Conservation (phyloP, 2,888 invertebrate genomes). For the Scaptomyza reducta region DNA sequence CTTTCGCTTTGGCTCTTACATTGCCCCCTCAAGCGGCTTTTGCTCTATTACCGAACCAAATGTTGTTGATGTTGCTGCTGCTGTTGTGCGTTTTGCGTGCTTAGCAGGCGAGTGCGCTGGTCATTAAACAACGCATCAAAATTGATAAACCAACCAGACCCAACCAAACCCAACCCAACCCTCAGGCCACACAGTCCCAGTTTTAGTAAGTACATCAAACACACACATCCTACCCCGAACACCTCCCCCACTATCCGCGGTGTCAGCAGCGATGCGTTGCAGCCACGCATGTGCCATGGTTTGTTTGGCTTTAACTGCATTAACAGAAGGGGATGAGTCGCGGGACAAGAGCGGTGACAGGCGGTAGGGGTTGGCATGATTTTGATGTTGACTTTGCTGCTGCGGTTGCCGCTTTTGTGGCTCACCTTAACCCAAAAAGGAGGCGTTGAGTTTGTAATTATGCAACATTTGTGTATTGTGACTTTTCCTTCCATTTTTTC, state of each 20-base stretch:
- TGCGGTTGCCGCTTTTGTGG: conserved; percentile 24
- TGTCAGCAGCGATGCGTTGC: conserved; percentile 43
- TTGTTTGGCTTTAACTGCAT: conserved; percentile 47
- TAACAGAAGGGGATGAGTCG: conserved; percentile 43
- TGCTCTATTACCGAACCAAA: conserved; percentile 57
- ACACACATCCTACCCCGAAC: neutral
- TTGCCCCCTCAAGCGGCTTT: conserved; percentile 2
- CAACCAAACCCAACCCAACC: conserved; percentile 12
- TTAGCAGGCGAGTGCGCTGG: conserved; percentile 55
- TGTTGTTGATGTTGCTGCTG: conserved; percentile 43
- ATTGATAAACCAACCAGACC: conserved; percentile 59
- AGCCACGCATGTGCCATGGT: conserved; percentile 51
- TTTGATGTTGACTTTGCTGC: conserved; percentile 16
- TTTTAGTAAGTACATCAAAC: conserved; percentile 1
- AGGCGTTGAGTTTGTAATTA: conserved; percentile 53
- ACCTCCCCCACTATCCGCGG: conserved; percentile 1
- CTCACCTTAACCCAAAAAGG: conserved; percentile 61
- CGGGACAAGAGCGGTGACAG: conserved; percentile 43
- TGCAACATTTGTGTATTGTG: conserved; percentile 58
- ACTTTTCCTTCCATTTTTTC: conserved; percentile 2
- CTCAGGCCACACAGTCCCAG: neutral
- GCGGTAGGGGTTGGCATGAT: neutral
- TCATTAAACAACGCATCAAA: conserved; percentile 69
- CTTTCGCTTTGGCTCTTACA: neutral
- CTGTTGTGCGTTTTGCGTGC: conserved; percentile 62